Conservation (phyloP, 2,113 vertebrate species). For the Calypte anna region DNA sequence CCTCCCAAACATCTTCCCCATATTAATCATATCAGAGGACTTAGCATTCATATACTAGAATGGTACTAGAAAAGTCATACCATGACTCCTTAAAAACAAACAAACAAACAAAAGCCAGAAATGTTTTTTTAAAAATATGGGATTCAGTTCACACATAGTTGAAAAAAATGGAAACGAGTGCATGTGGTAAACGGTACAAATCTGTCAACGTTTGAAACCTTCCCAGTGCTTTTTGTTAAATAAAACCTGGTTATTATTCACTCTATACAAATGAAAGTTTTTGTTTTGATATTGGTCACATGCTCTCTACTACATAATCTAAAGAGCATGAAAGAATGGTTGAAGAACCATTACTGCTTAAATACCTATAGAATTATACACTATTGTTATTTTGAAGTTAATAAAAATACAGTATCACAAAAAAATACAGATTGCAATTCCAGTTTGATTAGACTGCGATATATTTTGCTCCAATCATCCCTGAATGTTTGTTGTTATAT, state of each 20-base stretch:
- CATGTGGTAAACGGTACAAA: neutral
- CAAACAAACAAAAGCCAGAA: neutral
- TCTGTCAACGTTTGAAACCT: neutral
- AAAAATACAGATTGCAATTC: neutral
- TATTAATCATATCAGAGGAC: neutral
- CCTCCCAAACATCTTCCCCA: neutral
- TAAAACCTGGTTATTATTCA: neutral
- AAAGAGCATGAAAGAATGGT: neutral
- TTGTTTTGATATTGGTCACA: neutral
- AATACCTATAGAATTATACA: neutral
- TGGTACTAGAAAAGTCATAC: neutral
- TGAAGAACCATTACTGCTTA: neutral
- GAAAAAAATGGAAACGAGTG: neutral
- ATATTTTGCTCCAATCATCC: neutral
- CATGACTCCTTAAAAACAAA: neutral
- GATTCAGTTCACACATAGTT: neutral
- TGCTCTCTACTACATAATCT: neutral
- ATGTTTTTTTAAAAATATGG: neutral
- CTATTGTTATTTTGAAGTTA: neutral
- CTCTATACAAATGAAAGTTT: neutral
- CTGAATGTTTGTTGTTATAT: neutral
- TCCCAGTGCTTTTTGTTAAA: neutral
- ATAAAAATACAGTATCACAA: neutral
- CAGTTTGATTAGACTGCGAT: neutral
- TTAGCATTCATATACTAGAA: neutral